Percentiles rank a stretch among this genome's conserved stretches.
Evolutionary conservation across 2,113 vertebrate species (phyloP).

Genomic region (Antechinus flavipes): DNA sequence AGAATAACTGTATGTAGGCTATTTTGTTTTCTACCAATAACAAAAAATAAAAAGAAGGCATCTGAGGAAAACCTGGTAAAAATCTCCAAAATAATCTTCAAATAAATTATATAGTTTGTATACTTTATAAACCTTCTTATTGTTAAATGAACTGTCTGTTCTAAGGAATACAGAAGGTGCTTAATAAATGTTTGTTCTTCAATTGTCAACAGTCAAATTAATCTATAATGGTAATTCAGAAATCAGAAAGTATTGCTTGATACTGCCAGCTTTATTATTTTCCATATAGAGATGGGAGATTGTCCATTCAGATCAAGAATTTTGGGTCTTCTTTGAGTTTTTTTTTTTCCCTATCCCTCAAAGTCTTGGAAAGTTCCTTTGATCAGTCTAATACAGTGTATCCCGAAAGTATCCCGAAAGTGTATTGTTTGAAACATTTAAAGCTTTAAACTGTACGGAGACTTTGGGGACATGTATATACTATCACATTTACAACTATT

Average conservation of each 20-base stretch:
- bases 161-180: neutral
- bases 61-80: neutral
- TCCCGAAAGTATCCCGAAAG: no score
- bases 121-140: neutral
- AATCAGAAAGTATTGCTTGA: neutral
- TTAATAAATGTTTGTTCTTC: neutral
- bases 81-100: neutral
- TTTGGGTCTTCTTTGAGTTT: neutral
- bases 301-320: neutral
- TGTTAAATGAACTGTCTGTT: neutral
- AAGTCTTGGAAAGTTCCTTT: neutral
- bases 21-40: conserved; percentile 16
- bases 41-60: neutral
- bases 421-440: neutral
- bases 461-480: neutral
- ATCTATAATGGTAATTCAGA: neutral
- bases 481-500: neutral
- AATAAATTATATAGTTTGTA: neutral
- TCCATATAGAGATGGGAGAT: neutral
- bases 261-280: neutral
- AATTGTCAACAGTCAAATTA: neutral
- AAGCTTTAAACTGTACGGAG: neutral
- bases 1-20: neutral
- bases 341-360: neutral
- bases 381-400: neutral